Evolutionary conservation across 2,888 invertebrate species (phyloP), one percentile per base, ranked within the genome.

Genomic region (Pyralis farinalis): DNA sequence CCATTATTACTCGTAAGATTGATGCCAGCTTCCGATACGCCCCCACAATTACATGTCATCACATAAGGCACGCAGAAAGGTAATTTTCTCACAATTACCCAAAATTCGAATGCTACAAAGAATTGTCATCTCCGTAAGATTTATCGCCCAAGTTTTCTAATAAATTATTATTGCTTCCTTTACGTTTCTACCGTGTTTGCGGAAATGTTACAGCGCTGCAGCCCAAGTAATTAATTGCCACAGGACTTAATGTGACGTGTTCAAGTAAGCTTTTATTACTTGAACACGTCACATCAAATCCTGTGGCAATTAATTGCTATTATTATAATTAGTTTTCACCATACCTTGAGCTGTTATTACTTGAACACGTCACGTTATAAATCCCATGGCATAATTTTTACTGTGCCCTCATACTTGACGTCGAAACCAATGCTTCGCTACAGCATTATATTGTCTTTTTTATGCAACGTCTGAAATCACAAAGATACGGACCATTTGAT

Each of bases 121-220:
- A 43, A 40, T n/a, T 40, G 35, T 12, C 38, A 34, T 29, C 22
- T 22, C 33, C 29, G 10, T 11, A 43, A 42, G 43, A 45, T 35
- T 37, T 41, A 48, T 42, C 34, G 38, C 22, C 11, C 22, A 44
- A 48, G 16, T 48, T 48, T 37, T 21, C 38, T 44, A 42, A 44
- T 43, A 46, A 46, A 40, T 47, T 43, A 31, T 40, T 38, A 43
- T 45, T 40, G 39, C 25, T 38, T 40, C 36, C 39, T 33, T 39
- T 12, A 7, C 33, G 6, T 31, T 28, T 16, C 33, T 20, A 34
- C 31, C 10, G 12, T 37, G 37, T 33, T 33, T 20, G 39, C 33
- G 33, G 27, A 33, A 33, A 33, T 33, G 33, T 27, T 25, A 39
- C 28, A 33, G 20, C 33, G 39, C 32, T 39, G 10, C 16, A 16